Base-by-base conservation (phyloP, 2,888 invertebrate genomes). In the Apodemia duryi region DNA sequence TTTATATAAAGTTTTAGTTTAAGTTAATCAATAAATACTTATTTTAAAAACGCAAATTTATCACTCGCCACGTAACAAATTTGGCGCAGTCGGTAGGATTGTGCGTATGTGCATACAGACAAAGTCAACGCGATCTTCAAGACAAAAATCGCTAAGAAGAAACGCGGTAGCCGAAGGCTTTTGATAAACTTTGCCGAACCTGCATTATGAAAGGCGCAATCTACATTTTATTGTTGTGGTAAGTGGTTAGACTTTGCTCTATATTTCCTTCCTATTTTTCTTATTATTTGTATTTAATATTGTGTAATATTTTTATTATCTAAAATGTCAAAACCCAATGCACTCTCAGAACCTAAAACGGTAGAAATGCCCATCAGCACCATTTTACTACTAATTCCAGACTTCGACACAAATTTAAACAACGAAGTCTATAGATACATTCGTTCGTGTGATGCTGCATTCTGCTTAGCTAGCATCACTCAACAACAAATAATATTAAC, bases 341-440 rank as follows among this genome's bases (percentile, higher is more conserved):
- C 13, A 2, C 13, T 5, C 6, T 13, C 13, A 3, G 46, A 46
- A 13, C 1, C 46, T 13, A 46, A 46, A 46, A 46, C 11, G 2
- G 10, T 46, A 46, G 46, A 46, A 13, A 46, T 46, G 1, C 46
- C 46, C 4, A 13, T 66, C 28, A 49, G 11, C 10, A 65, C 65
- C 4, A 63, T 67, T 9, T 43, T 66, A 13, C 61, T 66, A 64
- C 60, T 64, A 5, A 69, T 68, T 46, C 69, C 68, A 29, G 57
- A 66, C 10, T 71, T 68, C 38, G 67, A 68, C 29, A 67, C 68
- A 0, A 65, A 65, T 46, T 52, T 68, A 32, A 32, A 21, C 54
- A 57, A 65, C 29, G 64, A 71, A 67, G 64, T 69, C 3, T 69
- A 69, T 46, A 61, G 65, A 63, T 70, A 67, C 10, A 64, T 70